These are phyloP conservation scores for Lophura swinhoii DNA, from an alignment of 2,797 vertebrate genomes.

Conservation along the genomic window DNA sequence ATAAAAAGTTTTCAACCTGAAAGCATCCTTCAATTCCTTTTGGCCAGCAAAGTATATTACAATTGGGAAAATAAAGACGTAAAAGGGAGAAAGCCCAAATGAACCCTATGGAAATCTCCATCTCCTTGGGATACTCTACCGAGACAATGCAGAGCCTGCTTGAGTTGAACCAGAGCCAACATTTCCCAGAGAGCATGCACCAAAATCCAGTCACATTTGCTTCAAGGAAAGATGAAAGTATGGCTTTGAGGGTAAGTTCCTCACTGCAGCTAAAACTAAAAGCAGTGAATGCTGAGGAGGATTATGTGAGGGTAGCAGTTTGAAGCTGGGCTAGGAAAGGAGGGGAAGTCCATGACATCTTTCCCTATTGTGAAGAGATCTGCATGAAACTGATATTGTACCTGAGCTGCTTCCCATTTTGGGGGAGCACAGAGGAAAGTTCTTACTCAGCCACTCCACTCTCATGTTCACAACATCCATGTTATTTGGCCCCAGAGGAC, in stretches of 20 bases:
- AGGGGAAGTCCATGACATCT: rapidly evolving
- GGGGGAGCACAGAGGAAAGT: background rate
- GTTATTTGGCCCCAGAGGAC: background rate
- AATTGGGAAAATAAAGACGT: background rate
- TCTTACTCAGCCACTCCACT: rapidly evolving
- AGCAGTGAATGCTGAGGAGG: background rate
- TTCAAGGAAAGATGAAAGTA: background rate
- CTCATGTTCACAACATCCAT: rapidly evolving
- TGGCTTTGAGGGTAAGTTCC: background rate
- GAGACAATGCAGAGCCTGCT: background rate
- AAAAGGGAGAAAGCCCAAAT: background rate
- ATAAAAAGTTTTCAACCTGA: background rate
- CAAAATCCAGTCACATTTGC: background rate
- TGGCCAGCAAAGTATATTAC: background rate
- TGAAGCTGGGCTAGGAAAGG: background rate
- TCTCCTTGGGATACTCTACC: background rate
- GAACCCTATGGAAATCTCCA: background rate
- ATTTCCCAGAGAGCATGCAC: background rate
- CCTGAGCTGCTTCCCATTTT: background rate
- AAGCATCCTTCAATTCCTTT: background rate
- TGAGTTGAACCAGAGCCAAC: background rate
- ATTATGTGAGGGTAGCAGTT: background rate
- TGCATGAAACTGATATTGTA: background rate
- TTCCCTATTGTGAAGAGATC: background rate
- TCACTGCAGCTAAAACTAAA: background rate